Evolutionary conservation across 2,888 invertebrate genomes (phyloP).

Genomic region (Tinea trinotella): DNA sequence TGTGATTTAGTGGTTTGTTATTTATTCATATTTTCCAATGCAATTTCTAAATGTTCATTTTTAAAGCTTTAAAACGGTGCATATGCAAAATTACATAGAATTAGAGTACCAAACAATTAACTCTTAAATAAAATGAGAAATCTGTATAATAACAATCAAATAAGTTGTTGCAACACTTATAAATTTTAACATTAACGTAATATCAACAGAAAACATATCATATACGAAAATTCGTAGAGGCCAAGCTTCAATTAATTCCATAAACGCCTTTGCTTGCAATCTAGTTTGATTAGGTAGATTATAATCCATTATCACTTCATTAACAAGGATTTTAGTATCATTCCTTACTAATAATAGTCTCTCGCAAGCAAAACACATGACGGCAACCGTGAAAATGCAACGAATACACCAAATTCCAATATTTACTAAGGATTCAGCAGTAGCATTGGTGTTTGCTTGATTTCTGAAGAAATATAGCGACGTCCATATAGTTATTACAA

Average conservation of each 20-base stretch:
- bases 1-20: no score
- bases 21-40: no score
- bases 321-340: slow-evolving; percentile 22
- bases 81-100: no score
- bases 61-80: no score
- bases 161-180: slow-evolving; percentile 51
- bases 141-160: slow-evolving; percentile 50
- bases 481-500: slow-evolving; percentile 22
- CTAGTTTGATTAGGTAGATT: slow-evolving; percentile 18
- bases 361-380: slow-evolving; percentile 21
- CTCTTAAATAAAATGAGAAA: slow-evolving; percentile 39
- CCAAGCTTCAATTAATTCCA: slow-evolving; percentile 23
- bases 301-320: slow-evolving; percentile 24
- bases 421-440: slow-evolving; percentile 15
- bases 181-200: slow-evolving; percentile 48
- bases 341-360: slow-evolving; percentile 18
- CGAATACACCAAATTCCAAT: slow-evolving; percentile 20
- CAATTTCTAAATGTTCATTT: no score
- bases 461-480: slow-evolving; percentile 19
- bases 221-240: slow-evolving; percentile 36
- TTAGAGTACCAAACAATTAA: no score
- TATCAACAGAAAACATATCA: slow-evolving; percentile 48
- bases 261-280: slow-evolving; percentile 23
- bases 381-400: slow-evolving; percentile 17
- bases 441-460: background rate